phyloP scores from a whole-genome alignment of 2,113 vertebrate genomes.

The Ceratotherium simum region DNA sequence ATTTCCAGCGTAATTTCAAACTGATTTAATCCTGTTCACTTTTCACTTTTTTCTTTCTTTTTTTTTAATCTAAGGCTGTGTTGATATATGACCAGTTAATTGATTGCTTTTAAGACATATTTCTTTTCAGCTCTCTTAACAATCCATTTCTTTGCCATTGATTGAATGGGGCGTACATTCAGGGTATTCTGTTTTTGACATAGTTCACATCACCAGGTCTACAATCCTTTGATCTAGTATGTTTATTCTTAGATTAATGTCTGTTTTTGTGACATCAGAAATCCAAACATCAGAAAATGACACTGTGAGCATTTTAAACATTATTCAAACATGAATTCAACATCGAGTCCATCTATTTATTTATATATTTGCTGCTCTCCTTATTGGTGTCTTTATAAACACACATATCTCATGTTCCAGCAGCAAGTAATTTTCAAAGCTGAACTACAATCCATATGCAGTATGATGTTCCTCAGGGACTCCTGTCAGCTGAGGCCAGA shows the following conservation, averaged over 20 bases:
- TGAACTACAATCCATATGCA: neutral
- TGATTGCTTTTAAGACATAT: neutral
- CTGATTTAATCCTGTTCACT: neutral
- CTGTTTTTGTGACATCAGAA: slow-evolving; percentile 21
- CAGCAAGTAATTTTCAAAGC: slow-evolving; percentile 51
- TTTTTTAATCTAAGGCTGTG: neutral
- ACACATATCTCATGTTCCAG: neutral
- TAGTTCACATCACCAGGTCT: neutral
- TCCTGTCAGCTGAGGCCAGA: neutral
- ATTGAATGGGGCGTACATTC: neutral
- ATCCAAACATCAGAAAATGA: slow-evolving; percentile 25
- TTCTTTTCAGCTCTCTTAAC: neutral
- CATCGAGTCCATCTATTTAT: neutral
- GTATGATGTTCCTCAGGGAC: neutral
- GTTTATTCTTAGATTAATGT: neutral
- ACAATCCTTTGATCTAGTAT: neutral
- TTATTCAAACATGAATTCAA: slow-evolving; percentile 29
- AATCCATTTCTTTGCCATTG: neutral
- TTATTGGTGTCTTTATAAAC: slow-evolving; percentile 14
- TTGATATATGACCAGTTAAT: neutral
- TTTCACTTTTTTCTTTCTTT: neutral
- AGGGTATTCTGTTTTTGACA: neutral
- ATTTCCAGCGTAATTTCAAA: neutral
- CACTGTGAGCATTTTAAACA: neutral
- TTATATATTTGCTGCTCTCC: neutral